A percentile compares a stretch with the other conserved stretches of the same genome.
phyloP scores from a whole-genome alignment of 2,113 vertebrate species.

The Sterna hirundo region DNA sequence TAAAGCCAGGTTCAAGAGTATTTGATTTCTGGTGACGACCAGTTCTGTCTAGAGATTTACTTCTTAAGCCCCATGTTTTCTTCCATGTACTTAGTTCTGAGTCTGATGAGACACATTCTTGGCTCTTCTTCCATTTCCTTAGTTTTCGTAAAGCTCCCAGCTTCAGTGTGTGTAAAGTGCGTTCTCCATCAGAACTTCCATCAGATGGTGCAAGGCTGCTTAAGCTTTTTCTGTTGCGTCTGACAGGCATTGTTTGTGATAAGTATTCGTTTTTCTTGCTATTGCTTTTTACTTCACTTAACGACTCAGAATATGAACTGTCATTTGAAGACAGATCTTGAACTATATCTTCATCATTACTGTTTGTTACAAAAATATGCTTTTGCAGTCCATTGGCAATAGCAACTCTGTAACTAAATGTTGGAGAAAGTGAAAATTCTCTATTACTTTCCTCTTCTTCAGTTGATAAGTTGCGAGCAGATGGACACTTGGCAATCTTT shows the following conservation, averaged over 20 bases:
- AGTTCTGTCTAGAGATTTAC: conserved; percentile 94
- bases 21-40: conserved; percentile 87
- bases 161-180: conserved; percentile 89
- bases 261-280: conserved; percentile 80
- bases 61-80: conserved; percentile 93
- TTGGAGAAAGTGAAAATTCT: conserved; percentile 94
- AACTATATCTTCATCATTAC: conserved; percentile 84
- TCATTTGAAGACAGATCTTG: conserved; percentile 88
- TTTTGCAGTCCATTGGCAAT: conserved; percentile 95
- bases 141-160: conserved; percentile 92
- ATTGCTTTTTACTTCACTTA: conserved; percentile 84
- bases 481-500: conserved; percentile 91
- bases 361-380: conserved; percentile 73
- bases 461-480: conserved; percentile 85
- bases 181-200: conserved; percentile 94
- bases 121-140: conserved; percentile 98
- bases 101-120: conserved; percentile 95
- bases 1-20: conserved; percentile 90
- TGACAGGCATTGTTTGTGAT: conserved; percentile 90
- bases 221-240: conserved; percentile 93
- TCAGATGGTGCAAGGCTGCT: conserved; percentile 95
- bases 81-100: conserved; percentile 92
- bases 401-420: conserved; percentile 96
- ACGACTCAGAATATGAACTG: conserved; percentile 86
- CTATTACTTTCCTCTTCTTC: conserved; percentile 84